Evolutionary conservation across 2,113 vertebrate species (phyloP).

Genomic region (Equus quagga): DNA sequence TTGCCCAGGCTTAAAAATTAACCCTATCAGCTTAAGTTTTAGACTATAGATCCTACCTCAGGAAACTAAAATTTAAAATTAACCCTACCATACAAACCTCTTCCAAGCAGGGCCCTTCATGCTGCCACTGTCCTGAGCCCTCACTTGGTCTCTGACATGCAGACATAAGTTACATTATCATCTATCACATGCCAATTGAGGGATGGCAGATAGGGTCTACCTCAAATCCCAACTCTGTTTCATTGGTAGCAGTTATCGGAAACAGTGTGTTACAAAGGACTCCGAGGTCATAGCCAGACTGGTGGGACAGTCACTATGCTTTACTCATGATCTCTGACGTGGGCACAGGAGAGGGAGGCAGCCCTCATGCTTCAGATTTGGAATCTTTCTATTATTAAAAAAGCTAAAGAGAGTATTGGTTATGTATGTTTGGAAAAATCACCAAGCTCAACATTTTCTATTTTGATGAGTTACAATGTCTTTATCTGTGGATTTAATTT

Average conservation of each 20-base stretch:
- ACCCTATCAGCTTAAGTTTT: background rate
- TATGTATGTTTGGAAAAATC: background rate
- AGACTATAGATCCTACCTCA: background rate
- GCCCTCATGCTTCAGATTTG: background rate
- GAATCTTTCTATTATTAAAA: background rate
- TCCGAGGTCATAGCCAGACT: background rate
- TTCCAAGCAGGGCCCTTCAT: background rate
- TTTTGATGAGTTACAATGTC: background rate
- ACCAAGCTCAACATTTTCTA: background rate
- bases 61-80: background rate
- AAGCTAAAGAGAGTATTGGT: background rate
- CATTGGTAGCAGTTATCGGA: background rate
- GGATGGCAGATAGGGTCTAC: background rate
- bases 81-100: background rate
- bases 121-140: background rate
- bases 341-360: background rate
- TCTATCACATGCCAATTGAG: background rate
- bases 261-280: background rate
- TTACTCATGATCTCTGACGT: background rate
- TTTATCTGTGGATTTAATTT: background rate
- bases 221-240: background rate
- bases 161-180: background rate
- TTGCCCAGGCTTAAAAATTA: slow-evolving; percentile 12
- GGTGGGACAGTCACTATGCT: background rate
- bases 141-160: background rate